A percentile compares a stretch with the other conserved stretches of the same genome.
phyloP scores from a whole-genome alignment of 1,140 invertebrate genomes.

The Sarcophaga peregrina region DNA sequence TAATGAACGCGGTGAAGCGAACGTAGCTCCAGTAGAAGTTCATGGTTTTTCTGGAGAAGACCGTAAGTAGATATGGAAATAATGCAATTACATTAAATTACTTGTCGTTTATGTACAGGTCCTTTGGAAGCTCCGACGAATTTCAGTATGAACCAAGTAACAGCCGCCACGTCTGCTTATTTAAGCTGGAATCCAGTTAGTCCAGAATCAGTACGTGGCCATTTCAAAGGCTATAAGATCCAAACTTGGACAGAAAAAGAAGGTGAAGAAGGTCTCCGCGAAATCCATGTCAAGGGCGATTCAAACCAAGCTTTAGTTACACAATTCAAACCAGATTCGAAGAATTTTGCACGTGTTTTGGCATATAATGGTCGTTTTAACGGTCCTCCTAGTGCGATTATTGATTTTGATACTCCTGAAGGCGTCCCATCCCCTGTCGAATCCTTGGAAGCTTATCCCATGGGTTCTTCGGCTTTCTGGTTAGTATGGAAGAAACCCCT shows the following conservation, averaged over 20 bases:
- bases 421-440: conserved; percentile 91
- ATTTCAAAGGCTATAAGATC: conserved; percentile 95
- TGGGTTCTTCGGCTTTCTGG: conserved; percentile 89
- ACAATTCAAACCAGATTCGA: conserved; percentile 89
- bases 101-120: conserved; percentile 61
- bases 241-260: conserved; percentile 92
- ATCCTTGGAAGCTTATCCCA: conserved; percentile 81
- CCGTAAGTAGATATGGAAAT: conserved; percentile 66
- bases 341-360: conserved; percentile 89
- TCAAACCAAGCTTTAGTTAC: conserved; percentile 79
- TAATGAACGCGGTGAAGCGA: conserved; percentile 90
- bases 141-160: conserved; percentile 82
- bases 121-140: conserved; percentile 85
- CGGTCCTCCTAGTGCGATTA: conserved; percentile 86
- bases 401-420: conserved; percentile 90
- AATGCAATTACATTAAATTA: background rate
- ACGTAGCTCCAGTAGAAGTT: conserved; percentile 82
- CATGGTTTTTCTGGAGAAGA: conserved; percentile 96
- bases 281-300: conserved; percentile 83
- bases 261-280: conserved; percentile 78
- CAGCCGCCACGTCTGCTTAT: conserved; percentile 79
- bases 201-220: conserved; percentile 82
- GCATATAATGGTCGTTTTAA: conserved; percentile 92
- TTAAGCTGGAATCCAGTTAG: conserved; percentile 87
- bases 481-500: conserved; percentile 93